Percentiles rank a stretch among this genome's conserved stretches.
phyloP scores from a whole-genome alignment of 2,113 vertebrate species.

The Chaetodon auriga region DNA sequence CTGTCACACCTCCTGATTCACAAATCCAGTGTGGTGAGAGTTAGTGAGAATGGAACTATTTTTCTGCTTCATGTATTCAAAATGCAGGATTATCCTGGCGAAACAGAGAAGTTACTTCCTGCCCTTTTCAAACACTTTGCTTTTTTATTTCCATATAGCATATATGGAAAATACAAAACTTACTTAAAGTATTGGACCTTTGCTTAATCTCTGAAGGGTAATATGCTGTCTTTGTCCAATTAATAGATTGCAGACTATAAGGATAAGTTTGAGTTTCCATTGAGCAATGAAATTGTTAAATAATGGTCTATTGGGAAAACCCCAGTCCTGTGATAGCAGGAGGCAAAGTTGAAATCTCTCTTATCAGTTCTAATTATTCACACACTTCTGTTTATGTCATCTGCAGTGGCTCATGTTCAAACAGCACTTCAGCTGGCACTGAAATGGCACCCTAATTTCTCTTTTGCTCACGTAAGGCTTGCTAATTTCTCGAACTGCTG shows the following conservation, averaged over 20 bases:
- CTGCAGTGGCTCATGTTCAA: not conserved
- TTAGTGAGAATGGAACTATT: constrained; percentile 30
- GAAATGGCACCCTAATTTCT: constrained; percentile 5
- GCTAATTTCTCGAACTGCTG: constrained; percentile 45
- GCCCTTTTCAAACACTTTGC: not conserved
- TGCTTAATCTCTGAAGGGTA: not conserved
- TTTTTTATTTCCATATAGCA: not conserved
- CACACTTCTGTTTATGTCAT: constrained; percentile 13
- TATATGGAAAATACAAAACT: not conserved
- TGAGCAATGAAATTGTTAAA: not conserved
- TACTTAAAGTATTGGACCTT: not conserved
- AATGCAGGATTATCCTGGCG: constrained; percentile 3
- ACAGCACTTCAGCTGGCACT: not conserved
- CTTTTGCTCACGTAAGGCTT: constrained; percentile 2
- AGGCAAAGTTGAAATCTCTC: constrained; percentile 7
- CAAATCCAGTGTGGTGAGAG: constrained; percentile 39
- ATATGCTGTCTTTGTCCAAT: not conserved
- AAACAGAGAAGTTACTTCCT: constrained; percentile 3
- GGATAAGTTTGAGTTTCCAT: not conserved
- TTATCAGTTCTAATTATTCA: constrained; percentile 14
- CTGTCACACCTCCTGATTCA: constrained; percentile 51
- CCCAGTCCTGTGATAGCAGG: not conserved
- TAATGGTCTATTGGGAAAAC: not conserved
- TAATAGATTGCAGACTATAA: not conserved
- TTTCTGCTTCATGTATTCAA: not conserved